A percentile compares a stretch with the other conserved stretches of the same genome.
phyloP scores from a whole-genome alignment of 1,140 invertebrate genomes.

The Leptoteleia sp. region DNA sequence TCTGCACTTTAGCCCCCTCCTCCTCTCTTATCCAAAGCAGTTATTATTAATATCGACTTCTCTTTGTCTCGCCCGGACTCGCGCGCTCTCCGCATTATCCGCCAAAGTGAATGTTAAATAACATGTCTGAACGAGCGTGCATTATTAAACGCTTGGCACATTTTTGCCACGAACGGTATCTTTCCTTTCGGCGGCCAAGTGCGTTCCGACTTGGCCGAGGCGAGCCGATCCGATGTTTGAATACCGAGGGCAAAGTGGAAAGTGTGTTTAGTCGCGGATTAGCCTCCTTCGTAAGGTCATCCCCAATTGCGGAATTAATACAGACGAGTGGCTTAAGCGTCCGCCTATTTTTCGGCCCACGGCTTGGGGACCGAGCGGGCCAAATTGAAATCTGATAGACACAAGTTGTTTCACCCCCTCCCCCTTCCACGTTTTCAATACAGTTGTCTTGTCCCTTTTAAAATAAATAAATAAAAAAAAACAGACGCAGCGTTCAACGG shows the following conservation, averaged over 20 bases:
- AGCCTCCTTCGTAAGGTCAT: slow-evolving; percentile 21
- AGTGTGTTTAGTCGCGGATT: slow-evolving; percentile 32
- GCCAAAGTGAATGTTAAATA: slow-evolving; percentile 63
- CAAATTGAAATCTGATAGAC: slow-evolving; percentile 14
- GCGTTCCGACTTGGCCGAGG: slow-evolving; percentile 4
- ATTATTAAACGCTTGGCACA: slow-evolving; percentile 53
- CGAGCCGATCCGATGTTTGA: slow-evolving; percentile 15
- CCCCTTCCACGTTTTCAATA: background rate
- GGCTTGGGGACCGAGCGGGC: background rate
- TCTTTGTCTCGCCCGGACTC: slow-evolving; percentile 60
- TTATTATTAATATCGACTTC: slow-evolving; percentile 68
- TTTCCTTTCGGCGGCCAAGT: slow-evolving; percentile 21
- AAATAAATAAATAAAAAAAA: no score
- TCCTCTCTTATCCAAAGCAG: slow-evolving; percentile 64
- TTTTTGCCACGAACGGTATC: slow-evolving; percentile 49
- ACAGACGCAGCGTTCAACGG: no score
- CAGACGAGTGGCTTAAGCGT: slow-evolving; percentile 4
- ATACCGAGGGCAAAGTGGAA: slow-evolving; percentile 29
- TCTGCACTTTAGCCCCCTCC: slow-evolving; percentile 60
- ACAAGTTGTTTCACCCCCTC: background rate
- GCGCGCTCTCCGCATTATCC: slow-evolving; percentile 51
- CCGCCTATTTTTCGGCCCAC: slow-evolving; percentile 5
- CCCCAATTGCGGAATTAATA: slow-evolving; percentile 22
- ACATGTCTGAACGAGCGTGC: slow-evolving; percentile 50
- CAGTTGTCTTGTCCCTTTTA: no score